Conservation (phyloP, 2,113 vertebrate genomes). For the Eptatretus burgeri region DNA sequence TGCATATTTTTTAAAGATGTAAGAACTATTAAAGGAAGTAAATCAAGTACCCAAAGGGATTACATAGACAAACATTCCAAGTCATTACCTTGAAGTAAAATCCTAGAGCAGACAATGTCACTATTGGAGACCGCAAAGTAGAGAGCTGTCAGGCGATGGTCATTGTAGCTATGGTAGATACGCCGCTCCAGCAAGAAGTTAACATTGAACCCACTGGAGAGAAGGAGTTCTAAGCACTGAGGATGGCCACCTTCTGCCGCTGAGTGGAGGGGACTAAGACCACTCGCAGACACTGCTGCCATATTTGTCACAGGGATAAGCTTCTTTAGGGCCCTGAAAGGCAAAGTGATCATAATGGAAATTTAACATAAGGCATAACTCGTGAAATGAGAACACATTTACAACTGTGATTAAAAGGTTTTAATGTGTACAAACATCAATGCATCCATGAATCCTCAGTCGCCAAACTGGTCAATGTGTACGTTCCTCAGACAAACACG, state of each 20-base stretch:
- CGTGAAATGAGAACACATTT: no score
- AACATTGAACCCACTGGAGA: slow-evolving; percentile 43
- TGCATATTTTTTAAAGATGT: no score
- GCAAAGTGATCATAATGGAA: neutral
- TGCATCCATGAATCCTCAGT: no score
- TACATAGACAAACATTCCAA: no score
- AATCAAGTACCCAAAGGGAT: no score
- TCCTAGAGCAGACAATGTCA: slow-evolving; percentile 26
- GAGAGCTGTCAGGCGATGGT: slow-evolving; percentile 45
- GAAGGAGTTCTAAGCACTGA: slow-evolving; percentile 43
- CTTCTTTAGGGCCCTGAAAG: slow-evolving; percentile 28
- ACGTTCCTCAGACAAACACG: no score
- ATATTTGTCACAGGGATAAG: slow-evolving; percentile 37
- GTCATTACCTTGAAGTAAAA: slow-evolving; percentile 27
- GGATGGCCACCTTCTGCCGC: slow-evolving; percentile 52
- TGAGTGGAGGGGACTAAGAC: slow-evolving; percentile 66
- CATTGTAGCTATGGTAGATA: slow-evolving; percentile 40
- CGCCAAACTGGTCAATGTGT: no score
- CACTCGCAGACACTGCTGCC: slow-evolving; percentile 34
- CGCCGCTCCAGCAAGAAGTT: slow-evolving; percentile 57
- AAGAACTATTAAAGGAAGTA: no score
- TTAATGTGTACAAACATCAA: no score
- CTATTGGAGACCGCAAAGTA: slow-evolving; percentile 65
- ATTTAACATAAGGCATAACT: no score
- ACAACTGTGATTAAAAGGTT: no score